Percentiles rank a stretch among this genome's conserved stretches.
These are phyloP conservation scores for Scrobipalpa costella DNA, from an alignment of 2,888 invertebrate species.

Conservation along the genomic window DNA sequence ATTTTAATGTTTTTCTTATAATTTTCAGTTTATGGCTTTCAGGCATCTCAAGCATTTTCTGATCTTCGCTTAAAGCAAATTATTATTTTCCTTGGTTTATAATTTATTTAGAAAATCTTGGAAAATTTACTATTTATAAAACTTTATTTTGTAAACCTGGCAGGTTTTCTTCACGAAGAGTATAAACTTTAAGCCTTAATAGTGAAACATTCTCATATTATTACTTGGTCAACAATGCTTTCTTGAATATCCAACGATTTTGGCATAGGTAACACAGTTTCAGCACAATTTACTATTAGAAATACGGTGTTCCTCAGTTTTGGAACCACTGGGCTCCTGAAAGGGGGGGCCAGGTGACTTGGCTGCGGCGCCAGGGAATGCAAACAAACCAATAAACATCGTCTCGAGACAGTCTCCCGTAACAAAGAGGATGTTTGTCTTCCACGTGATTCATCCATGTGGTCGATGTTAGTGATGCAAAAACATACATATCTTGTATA, in stretches of 20 bases:
- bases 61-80: not conserved
- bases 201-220: no score
- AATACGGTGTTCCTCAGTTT: not conserved
- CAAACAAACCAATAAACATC: slow-evolving; percentile 20
- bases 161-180: no score
- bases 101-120: no score
- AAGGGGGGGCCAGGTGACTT: not conserved
- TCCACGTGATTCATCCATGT: slow-evolving; percentile 10
- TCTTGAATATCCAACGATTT: no score
- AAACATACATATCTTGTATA: no score
- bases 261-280: no score
- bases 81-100: not conserved
- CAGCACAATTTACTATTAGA: no score
- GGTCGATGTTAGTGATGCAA: not conserved
- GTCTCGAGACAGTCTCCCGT: not conserved
- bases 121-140: no score
- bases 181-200: no score
- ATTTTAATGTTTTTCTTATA: not conserved
- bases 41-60: not conserved
- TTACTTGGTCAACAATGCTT: no score
- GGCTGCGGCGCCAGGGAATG: slow-evolving; percentile 10
- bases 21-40: not conserved
- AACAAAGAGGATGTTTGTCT: slow-evolving; percentile 14
- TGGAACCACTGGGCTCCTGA: not conserved
- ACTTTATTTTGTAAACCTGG: no score